Percentiles rank a stretch among this genome's conserved stretches.
These are phyloP conservation scores for Acanthopagrus latus DNA, from an alignment of 2,797 vertebrate genomes.

Conservation along the genomic window DNA sequence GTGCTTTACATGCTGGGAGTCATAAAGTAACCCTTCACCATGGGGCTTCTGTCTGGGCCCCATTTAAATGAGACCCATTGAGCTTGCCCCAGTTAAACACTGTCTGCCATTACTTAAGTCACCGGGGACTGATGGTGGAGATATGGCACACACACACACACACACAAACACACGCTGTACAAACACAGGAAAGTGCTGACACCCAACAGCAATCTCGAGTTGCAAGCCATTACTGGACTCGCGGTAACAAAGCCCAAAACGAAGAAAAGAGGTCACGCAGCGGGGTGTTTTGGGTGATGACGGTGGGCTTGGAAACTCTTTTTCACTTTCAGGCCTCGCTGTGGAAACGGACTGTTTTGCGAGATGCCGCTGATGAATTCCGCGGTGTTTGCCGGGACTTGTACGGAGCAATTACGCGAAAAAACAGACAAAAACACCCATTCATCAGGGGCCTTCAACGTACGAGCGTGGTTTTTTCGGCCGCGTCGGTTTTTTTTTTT, in stretches of 20 bases:
- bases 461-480: conserved; percentile 47
- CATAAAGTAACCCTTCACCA: conserved; percentile 78
- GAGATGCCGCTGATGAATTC: conserved; percentile 49
- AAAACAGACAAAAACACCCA: conserved; percentile 51
- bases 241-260: conserved; percentile 67
- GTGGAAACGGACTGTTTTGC: conserved; percentile 37
- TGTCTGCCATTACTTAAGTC: conserved; percentile 79
- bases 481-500: conserved; percentile 35
- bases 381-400: conserved; percentile 59
- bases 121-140: conserved; percentile 79
- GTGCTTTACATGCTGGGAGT: conserved; percentile 74
- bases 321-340: conserved; percentile 12
- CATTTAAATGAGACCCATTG: conserved; percentile 85
- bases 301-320: conserved; percentile 18
- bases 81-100: conserved; percentile 85
- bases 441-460: conserved; percentile 46
- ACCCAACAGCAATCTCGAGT: conserved; percentile 75
- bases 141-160: conserved; percentile 76
- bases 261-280: conserved; percentile 71
- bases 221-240: conserved; percentile 74
- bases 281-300: conserved; percentile 42
- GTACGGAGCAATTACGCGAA: conserved; percentile 57
- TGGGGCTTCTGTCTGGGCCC: conserved; percentile 81
- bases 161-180: conserved; percentile 66
- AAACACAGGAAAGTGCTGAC: conserved; percentile 82